phyloP scores from a whole-genome alignment of 2,113 vertebrate genomes.

The Synchiropus splendidus region DNA sequence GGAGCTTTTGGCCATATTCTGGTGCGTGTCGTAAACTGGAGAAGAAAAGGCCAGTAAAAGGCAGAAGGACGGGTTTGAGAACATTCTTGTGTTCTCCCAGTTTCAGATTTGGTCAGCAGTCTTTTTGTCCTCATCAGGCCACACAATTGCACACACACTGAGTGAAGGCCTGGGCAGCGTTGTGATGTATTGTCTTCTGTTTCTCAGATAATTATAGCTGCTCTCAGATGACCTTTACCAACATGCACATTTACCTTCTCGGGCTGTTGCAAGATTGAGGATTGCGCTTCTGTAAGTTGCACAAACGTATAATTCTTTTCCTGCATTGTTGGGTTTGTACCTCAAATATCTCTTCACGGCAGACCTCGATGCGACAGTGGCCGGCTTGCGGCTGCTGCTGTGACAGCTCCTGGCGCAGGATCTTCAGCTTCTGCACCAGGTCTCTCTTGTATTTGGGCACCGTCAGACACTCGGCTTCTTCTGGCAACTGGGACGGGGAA shows the following conservation, averaged over 20 bases:
- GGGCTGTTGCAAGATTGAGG: too few relatives aligned
- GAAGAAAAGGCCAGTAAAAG: slow-evolving; percentile 29
- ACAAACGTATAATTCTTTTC: too few relatives aligned
- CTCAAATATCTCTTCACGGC: slow-evolving; percentile 95
- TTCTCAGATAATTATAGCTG: too few relatives aligned
- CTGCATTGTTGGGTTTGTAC: slow-evolving; percentile 38
- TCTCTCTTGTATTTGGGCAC: slow-evolving; percentile 90
- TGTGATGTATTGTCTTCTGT: too few relatives aligned
- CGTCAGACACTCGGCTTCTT: slow-evolving; percentile 86
- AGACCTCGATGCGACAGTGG: slow-evolving; percentile 92
- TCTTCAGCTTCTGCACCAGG: slow-evolving; percentile 91
- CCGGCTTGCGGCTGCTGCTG: slow-evolving; percentile 93
- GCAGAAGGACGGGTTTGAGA: slow-evolving; percentile 17
- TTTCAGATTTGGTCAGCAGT: too few relatives aligned
- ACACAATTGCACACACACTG: too few relatives aligned
- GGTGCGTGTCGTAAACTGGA: slow-evolving; percentile 30
- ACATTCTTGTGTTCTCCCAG: slow-evolving; percentile 17
- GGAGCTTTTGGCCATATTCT: slow-evolving; percentile 23
- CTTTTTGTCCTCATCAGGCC: too few relatives aligned
- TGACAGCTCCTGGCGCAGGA: slow-evolving; percentile 84
- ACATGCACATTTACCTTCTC: too few relatives aligned
- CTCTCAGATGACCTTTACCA: too few relatives aligned
- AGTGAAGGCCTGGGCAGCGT: too few relatives aligned
- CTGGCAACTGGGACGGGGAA: slow-evolving; percentile 77
- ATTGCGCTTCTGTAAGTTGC: too few relatives aligned